These are phyloP conservation scores for Scolanthus callimorphus DNA, from an alignment of 92 coral and sea anemone genomes.

Conservation along the genomic window DNA sequence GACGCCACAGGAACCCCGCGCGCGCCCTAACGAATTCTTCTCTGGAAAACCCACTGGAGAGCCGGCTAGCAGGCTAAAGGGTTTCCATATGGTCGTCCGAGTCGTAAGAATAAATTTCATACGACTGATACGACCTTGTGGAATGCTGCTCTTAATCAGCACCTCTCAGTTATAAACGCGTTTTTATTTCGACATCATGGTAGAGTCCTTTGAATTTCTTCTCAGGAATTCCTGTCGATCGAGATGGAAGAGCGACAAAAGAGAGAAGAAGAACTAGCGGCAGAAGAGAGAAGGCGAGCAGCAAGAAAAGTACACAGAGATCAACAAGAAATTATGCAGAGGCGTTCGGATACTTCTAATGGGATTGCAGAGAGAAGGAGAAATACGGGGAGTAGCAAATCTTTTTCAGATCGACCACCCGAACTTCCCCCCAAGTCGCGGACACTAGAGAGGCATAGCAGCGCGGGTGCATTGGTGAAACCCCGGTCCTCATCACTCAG, in stretches of 20 bases:
- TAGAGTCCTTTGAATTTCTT: no score
- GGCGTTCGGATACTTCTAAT: conserved; percentile 34
- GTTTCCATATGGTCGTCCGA: no score
- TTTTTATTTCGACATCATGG: no score
- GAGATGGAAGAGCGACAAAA: conserved; percentile 56
- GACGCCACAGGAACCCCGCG: no score
- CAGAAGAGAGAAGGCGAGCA: conserved; percentile 61
- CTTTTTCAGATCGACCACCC: background rate
- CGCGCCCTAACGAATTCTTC: no score
- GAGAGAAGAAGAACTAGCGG: conserved; percentile 58
- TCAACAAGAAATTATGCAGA: conserved; percentile 57
- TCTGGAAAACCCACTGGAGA: no score
- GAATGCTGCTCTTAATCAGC: no score
- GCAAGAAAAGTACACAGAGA: conserved; percentile 61
- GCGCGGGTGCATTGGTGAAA: background rate
- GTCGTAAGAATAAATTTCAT: background rate
- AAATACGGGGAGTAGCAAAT: background rate
- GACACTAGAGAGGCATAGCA: background rate
- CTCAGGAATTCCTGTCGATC: conserved; percentile 56
- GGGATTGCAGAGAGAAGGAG: conserved; percentile 39
- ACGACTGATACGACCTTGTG: conserved; percentile 1
- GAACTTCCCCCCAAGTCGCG: conserved; percentile 1
- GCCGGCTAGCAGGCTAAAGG: no score
- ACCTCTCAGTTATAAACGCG: no score
- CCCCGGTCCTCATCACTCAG: background rate